Evolutionary conservation across 2,888 invertebrate genomes (phyloP), one percentile per base, ranked within the genome.

Genomic region (Theretra japonica): DNA sequence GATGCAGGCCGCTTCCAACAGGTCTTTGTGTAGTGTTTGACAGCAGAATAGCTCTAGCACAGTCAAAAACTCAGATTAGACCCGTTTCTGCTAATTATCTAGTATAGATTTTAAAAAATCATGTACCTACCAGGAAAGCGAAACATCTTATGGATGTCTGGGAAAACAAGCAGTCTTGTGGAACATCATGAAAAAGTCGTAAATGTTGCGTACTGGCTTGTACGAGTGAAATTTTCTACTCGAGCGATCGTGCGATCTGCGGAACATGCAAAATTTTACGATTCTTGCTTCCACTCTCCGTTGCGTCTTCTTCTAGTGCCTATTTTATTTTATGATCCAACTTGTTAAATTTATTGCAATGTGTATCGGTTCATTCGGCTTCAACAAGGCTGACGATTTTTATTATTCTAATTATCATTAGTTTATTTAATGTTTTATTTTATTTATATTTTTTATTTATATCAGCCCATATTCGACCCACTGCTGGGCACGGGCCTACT

Each of bases 101-200:
- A 11, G 23, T 17, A 4, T 4, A 25, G 28, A 30, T 60, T 60
- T 28, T 7, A n/a, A 19, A 30, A 17, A 19, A 19, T 60, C 19
- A 65, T 81, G 74, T 79, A 77, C 83, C 80, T 79, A 77, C 83
- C 80, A 79, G 79, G 79, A 78, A 79, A 76, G 78, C 80, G 80
- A 82, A 84, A 83, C 84, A 87, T 88, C 90, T 91, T 90, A 92
- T 86, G 86, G 84, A 81, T 82, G 86, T 86, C 85, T 86, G 80
- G 82, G 83, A 80, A 82, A 83, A 83, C 82, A 87, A 80, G 81
- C 83, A 83, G 87, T 83, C 87, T 87, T 85, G 84, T 87, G 86
- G 81, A 85, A 86, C 84, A 88, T 87, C 88, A 87, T 91, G 88
- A 90, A 92, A 91, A 89, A 84, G 83, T 89, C 92, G 92, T 91